Evolutionary conservation across 2,797 vertebrate genomes (phyloP).

Genomic region (Yasuhikotakia modesta): DNA sequence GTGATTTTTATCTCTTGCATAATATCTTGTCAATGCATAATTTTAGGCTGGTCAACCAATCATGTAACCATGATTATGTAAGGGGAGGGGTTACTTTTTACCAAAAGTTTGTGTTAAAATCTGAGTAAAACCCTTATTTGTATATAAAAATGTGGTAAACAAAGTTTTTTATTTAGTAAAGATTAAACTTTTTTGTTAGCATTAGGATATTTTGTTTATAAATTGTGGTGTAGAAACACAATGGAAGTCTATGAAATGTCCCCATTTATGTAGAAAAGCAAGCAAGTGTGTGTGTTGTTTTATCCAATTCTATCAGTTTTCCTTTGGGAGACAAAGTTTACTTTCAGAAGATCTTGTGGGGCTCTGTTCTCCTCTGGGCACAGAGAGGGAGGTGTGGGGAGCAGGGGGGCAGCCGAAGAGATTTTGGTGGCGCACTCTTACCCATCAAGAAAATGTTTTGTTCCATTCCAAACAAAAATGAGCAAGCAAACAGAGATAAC

Average conservation of each 20-base stretch:
- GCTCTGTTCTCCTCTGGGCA: slow-evolving; percentile 49
- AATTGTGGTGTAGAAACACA: neutral
- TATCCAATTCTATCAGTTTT: slow-evolving; percentile 49
- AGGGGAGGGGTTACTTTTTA: slow-evolving; percentile 16
- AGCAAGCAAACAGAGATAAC: slow-evolving; percentile 29
- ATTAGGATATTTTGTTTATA: too few relatives aligned
- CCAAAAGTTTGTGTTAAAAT: too few relatives aligned
- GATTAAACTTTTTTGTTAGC: too few relatives aligned
- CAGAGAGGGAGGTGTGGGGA: neutral
- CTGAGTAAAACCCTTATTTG: too few relatives aligned
- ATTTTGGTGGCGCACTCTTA: slow-evolving; percentile 36
- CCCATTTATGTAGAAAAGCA: too few relatives aligned
- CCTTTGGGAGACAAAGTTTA: slow-evolving; percentile 57
- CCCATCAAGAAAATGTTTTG: slow-evolving; percentile 51
- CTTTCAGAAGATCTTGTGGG: slow-evolving; percentile 56
- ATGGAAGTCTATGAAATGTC: too few relatives aligned
- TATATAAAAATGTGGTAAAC: too few relatives aligned
- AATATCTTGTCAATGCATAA: too few relatives aligned
- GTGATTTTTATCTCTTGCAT: too few relatives aligned
- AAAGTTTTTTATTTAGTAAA: too few relatives aligned
- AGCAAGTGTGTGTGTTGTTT: slow-evolving; percentile 14
- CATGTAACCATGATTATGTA: slow-evolving; percentile 19
- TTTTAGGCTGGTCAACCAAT: neutral
- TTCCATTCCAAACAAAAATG: slow-evolving; percentile 43
- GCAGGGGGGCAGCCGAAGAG: slow-evolving; percentile 13